Base-by-base conservation (phyloP, 2,888 invertebrate species). In the Caradrina clavipalpis region DNA sequence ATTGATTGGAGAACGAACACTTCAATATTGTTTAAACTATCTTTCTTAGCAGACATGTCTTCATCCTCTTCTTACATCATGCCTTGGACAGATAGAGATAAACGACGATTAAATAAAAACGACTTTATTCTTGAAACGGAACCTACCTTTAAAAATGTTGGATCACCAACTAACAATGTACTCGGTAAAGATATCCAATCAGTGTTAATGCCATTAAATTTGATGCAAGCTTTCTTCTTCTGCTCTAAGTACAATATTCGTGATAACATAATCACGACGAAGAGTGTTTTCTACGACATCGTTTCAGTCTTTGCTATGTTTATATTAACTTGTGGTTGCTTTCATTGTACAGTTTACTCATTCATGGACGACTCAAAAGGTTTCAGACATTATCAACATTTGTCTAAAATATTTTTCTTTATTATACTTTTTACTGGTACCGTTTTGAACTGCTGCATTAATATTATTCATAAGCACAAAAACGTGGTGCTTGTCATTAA, bases 401-500 rank as follows among this genome's bases (percentile, higher is more conserved):
- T 62, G n/a, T 8, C 11, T 10, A 26, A n/a, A 42, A 42, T 42
- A 10, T 22, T 26, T 11, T 0, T 42, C 6, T 55, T 3, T 11
- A 2, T 62, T 42, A 8, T 56, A 11, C 19, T 26, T 42, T 15
- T 6, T 17, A 22, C 35, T 2, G 66, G 66, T 42, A 57, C 6
- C 15, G 3, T 42, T 19, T 17, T 62, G 21, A 69, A 57, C 39
- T 42, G 6, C 17, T 53, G 8, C 13, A 53, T 42, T 2, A 70
- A 69, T 62, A 39, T 58, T 15, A 54, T 42, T 4, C 22, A 70
- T 10, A 70, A 42, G 11, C 11, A 47, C 13, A 53, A 42, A 35
- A 71, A 70, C 15, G 61, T 71, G 0, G 1, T 58, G 0, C 17
- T 69, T n/a, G 21, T 70, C 11, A 4, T 57, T 6, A 69, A 69